Conservation (phyloP, 2,797 vertebrate species). For the Paratrypauchen microcephalus region DNA sequence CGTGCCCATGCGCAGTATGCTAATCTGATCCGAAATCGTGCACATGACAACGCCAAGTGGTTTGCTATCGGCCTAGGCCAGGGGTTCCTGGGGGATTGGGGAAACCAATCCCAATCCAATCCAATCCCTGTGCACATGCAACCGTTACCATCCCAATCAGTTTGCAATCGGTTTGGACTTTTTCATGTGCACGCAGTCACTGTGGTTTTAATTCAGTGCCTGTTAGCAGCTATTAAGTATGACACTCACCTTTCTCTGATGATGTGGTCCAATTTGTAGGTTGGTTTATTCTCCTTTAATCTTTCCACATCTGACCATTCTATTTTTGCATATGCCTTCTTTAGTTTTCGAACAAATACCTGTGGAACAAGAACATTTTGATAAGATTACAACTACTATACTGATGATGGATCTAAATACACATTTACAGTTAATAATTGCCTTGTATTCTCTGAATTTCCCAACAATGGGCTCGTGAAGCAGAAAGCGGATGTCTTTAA, state of each 20-base stretch:
- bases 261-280: conserved; percentile 93
- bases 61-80: too few relatives aligned
- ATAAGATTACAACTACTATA: background rate
- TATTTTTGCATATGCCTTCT: conserved; percentile 90
- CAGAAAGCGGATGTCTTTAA: conserved; percentile 96
- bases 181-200: too few relatives aligned
- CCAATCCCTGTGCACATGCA: too few relatives aligned
- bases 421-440: conserved; percentile 39
- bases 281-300: conserved; percentile 89
- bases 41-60: too few relatives aligned
- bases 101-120: too few relatives aligned
- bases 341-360: conserved; percentile 94
- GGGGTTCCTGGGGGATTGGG: too few relatives aligned
- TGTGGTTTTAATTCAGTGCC: too few relatives aligned
- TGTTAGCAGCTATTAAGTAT: background rate
- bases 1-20: too few relatives aligned
- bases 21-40: too few relatives aligned
- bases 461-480: conserved; percentile 92
- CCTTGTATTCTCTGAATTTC: conserved; percentile 96
- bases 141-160: too few relatives aligned
- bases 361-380: conserved; percentile 42
- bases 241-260: conserved; percentile 90
- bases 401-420: background rate
- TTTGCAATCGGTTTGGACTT: too few relatives aligned
- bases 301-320: conserved; percentile 85